Percentiles rank a stretch among this genome's conserved stretches.
Evolutionary conservation across 2,888 invertebrate genomes (phyloP).

Genomic region (Eristalis pertinax): DNA sequence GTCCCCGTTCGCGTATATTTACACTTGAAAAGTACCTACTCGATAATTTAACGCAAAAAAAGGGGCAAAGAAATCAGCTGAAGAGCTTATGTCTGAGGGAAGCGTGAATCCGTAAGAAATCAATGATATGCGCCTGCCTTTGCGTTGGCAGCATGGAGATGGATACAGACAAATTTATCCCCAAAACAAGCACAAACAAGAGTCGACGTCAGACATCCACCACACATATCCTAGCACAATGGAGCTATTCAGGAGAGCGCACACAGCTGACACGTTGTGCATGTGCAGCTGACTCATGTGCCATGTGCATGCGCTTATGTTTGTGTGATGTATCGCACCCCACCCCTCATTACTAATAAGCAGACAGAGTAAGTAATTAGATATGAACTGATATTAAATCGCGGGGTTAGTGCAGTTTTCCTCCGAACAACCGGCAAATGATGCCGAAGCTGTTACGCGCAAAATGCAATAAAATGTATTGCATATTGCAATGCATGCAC

Average conservation of each 20-base stretch:
- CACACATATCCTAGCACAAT: slow-evolving; percentile 53
- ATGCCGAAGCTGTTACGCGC: neutral
- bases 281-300: slow-evolving; percentile 30
- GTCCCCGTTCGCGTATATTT: slow-evolving; percentile 48
- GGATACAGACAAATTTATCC: slow-evolving; percentile 48
- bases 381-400: slow-evolving; percentile 54
- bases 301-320: slow-evolving; percentile 36
- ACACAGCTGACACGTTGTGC: neutral
- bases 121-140: neutral
- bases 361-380: slow-evolving; percentile 58
- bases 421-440: slow-evolving; percentile 36
- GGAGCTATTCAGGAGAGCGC: neutral
- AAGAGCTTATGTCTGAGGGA: slow-evolving; percentile 1
- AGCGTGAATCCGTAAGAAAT: slow-evolving; percentile 2
- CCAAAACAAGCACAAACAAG: slow-evolving; percentile 36
- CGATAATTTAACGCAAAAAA: slow-evolving; percentile 27
- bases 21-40: slow-evolving; percentile 56
- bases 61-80: neutral
- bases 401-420: slow-evolving; percentile 42
- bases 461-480: neutral
- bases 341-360: slow-evolving; percentile 43
- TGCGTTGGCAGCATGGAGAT: slow-evolving; percentile 4
- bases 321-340: slow-evolving; percentile 35
- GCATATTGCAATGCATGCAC: neutral
- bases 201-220: slow-evolving; percentile 16